Evolutionary conservation across 2,888 invertebrate species (phyloP).

Genomic region (Cynaeus angustus): DNA sequence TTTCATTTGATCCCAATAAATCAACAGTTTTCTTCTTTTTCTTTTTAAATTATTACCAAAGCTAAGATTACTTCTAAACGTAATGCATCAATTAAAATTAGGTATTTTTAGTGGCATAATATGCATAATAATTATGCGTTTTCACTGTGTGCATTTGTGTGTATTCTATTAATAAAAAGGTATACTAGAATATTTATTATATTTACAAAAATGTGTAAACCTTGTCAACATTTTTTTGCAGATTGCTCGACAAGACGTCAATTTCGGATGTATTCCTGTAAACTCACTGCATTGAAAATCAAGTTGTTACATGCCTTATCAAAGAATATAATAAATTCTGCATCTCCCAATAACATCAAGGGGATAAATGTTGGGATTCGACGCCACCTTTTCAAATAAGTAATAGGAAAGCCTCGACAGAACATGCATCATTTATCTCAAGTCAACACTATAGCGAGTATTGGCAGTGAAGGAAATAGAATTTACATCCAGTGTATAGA

Average conservation of each 20-base stretch:
- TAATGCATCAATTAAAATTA: too few relatives aligned
- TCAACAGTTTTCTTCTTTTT: too few relatives aligned
- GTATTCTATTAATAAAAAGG: too few relatives aligned
- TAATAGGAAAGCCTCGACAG: constrained; percentile 16
- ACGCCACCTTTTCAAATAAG: constrained; percentile 36
- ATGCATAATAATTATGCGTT: too few relatives aligned
- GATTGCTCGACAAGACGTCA: not conserved
- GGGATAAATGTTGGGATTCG: constrained; percentile 26
- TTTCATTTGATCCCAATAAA: too few relatives aligned
- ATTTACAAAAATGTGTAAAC: not conserved
- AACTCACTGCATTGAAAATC: constrained; percentile 14
- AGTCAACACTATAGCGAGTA: constrained; percentile 31
- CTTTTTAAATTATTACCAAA: too few relatives aligned
- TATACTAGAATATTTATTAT: too few relatives aligned
- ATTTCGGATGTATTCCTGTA: constrained; percentile 9
- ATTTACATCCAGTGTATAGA: constrained; percentile 31
- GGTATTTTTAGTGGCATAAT: too few relatives aligned
- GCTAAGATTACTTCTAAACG: too few relatives aligned
- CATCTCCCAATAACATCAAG: constrained; percentile 23
- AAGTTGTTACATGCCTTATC: constrained; percentile 26
- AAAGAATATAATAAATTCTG: constrained; percentile 30
- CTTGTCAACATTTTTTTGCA: not conserved
- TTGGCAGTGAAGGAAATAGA: constrained; percentile 37
- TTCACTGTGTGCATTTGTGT: too few relatives aligned
- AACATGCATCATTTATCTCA: constrained; percentile 45